Evolutionary conservation across 2,888 invertebrate species (phyloP), one percentile per base, ranked within the genome.

Genomic region (Reticulitermes lucifugus): DNA sequence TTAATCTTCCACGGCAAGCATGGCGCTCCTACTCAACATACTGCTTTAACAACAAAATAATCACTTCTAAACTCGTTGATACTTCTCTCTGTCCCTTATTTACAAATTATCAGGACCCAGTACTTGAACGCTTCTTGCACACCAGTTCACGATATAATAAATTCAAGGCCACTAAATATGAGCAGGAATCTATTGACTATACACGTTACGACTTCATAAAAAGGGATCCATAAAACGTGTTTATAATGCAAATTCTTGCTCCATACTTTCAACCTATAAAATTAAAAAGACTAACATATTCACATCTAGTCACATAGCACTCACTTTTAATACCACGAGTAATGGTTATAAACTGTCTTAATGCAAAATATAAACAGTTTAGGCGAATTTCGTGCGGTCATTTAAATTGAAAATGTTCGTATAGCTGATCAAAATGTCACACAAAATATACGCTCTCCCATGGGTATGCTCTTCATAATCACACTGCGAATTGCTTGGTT

Each of bases 111-210:
- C 55, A 55, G 2, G 18, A 4, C 18, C 14, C 55, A 55, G 55
- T 18, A 70, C 70, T 70, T 70, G 25, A n/a, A 29, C 70, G 70
- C 70, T 70, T 70, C 14, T 70, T 41, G 43, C 73, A 73, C 25
- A 41, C 12, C 41, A 10, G 35, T 55, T 55, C 55, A 55, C 55
- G 18, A 55, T 18, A 55, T 55, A 55, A 35, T 2, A 41, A 73
- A 35, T 73, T 18, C 73, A 73, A 73, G 73, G 73, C 41, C 73
- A 73, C 73, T 73, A 73, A 25, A 29, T 70, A 25, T 9, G 29
- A 18, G 70, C 14, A 0, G 18, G 14, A 55, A 18, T 55, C 18
- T 18, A 55, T 14, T 55, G 14, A 12, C 10, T 46, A 46, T 14
- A 18, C 14, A 55, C 1, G 14, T 55, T 18, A 18, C 46, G 55